Evolutionary conservation across 2,888 invertebrate species (phyloP).

Genomic region (Hartigia nigra): DNA sequence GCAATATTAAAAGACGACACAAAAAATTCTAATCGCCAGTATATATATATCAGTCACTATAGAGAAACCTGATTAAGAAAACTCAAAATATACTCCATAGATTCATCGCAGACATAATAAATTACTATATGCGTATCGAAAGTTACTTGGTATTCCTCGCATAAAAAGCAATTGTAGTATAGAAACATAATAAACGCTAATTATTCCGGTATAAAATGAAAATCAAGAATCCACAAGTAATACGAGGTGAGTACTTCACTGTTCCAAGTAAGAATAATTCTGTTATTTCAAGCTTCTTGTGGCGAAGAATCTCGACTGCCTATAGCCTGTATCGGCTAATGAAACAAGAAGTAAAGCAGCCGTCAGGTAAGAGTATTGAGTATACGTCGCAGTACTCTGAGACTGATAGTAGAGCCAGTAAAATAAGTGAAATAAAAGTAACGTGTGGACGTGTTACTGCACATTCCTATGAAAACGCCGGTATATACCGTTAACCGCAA

Average conservation of each 20-base stretch:
- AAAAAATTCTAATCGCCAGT: too few relatives aligned
- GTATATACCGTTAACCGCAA: conserved; percentile 29
- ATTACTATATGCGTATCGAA: not conserved
- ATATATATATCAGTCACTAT: too few relatives aligned
- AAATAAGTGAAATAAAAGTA: conserved; percentile 25
- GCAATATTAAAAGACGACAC: too few relatives aligned
- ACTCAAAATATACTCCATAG: too few relatives aligned
- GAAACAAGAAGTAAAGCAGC: not conserved
- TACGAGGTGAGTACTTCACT: not conserved
- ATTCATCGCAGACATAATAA: too few relatives aligned
- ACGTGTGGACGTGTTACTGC: conserved; percentile 23
- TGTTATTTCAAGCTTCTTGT: not conserved
- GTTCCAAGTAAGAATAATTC: not conserved
- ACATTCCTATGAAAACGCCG: conserved; percentile 30
- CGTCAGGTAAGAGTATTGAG: not conserved
- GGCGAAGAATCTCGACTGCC: not conserved
- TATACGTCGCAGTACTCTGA: not conserved
- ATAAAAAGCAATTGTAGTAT: not conserved
- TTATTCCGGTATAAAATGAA: not conserved
- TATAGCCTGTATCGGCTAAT: not conserved
- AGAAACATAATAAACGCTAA: not conserved
- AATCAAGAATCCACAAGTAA: not conserved
- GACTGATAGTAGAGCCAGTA: not conserved
- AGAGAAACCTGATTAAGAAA: too few relatives aligned
- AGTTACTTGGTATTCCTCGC: not conserved